Conservation (phyloP, 2,888 invertebrate genomes). For the Acanthosoma haemorrhoidale region DNA sequence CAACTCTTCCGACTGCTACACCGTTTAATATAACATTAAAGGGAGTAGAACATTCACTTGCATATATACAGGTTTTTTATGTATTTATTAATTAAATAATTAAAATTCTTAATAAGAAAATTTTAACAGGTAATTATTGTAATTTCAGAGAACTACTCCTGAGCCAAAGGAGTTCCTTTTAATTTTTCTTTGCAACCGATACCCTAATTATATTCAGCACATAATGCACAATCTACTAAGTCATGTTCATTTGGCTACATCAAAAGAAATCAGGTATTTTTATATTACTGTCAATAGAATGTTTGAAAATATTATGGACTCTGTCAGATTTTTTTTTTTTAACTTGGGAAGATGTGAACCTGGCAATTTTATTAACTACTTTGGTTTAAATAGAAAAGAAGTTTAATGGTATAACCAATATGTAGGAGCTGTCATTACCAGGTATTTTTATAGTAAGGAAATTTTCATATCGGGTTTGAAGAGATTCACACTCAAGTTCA, state of each 20-base stretch:
- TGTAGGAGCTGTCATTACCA: no score
- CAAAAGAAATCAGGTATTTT: slow-evolving; percentile 39
- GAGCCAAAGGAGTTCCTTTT: slow-evolving; percentile 34
- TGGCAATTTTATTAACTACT: no score
- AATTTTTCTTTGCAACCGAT: slow-evolving; percentile 43
- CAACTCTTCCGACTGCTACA: slow-evolving; percentile 21
- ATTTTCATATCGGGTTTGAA: no score
- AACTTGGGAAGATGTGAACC: neutral
- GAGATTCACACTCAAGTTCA: no score
- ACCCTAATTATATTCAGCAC: slow-evolving; percentile 52
- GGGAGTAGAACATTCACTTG: neutral
- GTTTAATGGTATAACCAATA: no score
- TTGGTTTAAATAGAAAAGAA: no score
- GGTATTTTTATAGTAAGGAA: no score
- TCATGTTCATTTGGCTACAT: slow-evolving; percentile 35
- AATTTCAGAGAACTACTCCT: slow-evolving; percentile 33
- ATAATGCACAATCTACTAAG: slow-evolving; percentile 45
- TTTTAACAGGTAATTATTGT: neutral
- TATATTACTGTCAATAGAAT: no score
- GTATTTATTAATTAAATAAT: neutral
- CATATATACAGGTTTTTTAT: slow-evolving; percentile 22
- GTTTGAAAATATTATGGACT: no score
- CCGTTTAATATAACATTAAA: slow-evolving; percentile 10
- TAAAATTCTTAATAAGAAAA: neutral
- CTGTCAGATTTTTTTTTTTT: neutral